A percentile compares a stretch with the other conserved stretches of the same genome.
Conservation (phyloP, 2,113 vertebrate genomes). For the Labeo rohita region DNA sequence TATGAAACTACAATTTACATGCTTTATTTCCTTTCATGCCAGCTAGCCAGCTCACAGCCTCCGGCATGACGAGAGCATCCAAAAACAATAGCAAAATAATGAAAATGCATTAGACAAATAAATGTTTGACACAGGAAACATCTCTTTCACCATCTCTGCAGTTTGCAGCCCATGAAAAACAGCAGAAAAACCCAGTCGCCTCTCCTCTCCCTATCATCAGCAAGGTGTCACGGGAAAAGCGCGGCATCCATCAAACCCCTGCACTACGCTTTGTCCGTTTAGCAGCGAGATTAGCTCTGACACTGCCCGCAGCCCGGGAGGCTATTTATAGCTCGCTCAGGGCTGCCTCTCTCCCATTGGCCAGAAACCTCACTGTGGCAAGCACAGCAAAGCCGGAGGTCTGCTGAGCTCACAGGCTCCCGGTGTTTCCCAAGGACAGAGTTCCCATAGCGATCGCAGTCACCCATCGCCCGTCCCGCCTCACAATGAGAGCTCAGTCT, state of each 20-base stretch:
- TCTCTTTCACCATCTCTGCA: constrained; percentile 9
- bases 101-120: not conserved
- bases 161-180: not conserved
- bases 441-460: constrained; percentile 48
- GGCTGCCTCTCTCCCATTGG: constrained; percentile 50
- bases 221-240: constrained; percentile 37
- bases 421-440: constrained; percentile 53
- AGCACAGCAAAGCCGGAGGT: constrained; percentile 53
- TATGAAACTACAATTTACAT: too few species aligned
- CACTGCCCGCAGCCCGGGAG: constrained; percentile 34
- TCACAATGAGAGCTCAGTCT: constrained; percentile 49
- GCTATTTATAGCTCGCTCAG: constrained; percentile 58
- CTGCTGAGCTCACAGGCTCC: constrained; percentile 49
- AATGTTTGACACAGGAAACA: not conserved
- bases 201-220: constrained; percentile 31
- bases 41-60: too few species aligned
- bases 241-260: constrained; percentile 26
- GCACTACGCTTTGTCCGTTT: constrained; percentile 30
- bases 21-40: too few species aligned
- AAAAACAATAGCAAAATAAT: not conserved
- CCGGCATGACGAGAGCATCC: not conserved
- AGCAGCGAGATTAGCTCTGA: constrained; percentile 28
- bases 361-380: constrained; percentile 46
- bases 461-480: not conserved
- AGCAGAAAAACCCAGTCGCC: not conserved